Evolutionary conservation across 2,797 vertebrate species (phyloP), one percentile per base, ranked within the genome.

Genomic region (Anabacerthia variegaticeps): DNA sequence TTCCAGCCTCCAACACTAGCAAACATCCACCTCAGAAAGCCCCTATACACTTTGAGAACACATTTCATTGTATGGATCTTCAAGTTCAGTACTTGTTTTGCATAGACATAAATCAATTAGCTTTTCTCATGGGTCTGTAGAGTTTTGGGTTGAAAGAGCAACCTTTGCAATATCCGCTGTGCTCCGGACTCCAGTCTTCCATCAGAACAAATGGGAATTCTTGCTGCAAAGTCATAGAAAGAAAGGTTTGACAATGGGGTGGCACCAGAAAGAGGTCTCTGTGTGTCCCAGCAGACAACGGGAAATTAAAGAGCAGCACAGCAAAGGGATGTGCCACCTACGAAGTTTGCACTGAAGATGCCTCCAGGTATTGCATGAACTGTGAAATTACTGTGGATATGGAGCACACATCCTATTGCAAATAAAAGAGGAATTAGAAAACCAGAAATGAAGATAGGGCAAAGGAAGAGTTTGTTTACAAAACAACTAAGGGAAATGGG

Each of bases 391-490:
- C 52, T n/a, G 27, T 26, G 19, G 6, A 80, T 71, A 48, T 4
- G 13, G 34, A 92, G 62, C 1, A 2, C 58, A 66, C 32, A n/a
- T 73, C 32, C 41, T 75, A 76, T 28, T 85, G 61, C 26, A 85
- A 69, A 83, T 74, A 78, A 92, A 89, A 76, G 73, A 65, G 91
- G 32, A 92, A 72, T 46, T 41, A 28, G 48, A 68, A 46, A 79
- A 24, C 9, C 44, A 91, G 80, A 85, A 92, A 73, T 39, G 12
- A 85, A 93, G 89, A 59, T 12, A 73, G 72, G 52, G n/a, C 58
- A 89, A 84, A 82, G 30, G 30, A 93, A 71, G 32, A 22, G 67
- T 80, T 77, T 95, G 41, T 91, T 94, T 93, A 89, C 7, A 16
- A 58, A 83, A 84, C 56, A 81, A 74, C 28, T 59, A 56, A 93